These are phyloP conservation scores for Hyppa rectilinea DNA, from an alignment of 2,888 invertebrate species.

Conservation along the genomic window DNA sequence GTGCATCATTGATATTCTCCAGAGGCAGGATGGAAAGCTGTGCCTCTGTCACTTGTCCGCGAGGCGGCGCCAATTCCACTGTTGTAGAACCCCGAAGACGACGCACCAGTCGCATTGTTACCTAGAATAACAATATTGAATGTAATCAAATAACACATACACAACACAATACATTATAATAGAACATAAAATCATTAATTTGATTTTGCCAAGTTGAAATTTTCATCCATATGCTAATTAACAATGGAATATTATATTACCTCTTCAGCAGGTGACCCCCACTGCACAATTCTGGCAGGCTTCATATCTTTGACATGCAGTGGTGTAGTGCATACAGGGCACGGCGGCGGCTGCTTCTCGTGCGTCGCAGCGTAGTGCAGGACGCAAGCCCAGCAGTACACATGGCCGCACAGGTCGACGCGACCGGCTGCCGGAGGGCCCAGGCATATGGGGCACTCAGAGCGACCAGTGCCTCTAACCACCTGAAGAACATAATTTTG, in stretches of 20 bases:
- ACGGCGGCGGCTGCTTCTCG: constrained; percentile 94
- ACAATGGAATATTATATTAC: constrained; percentile 63
- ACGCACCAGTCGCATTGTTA: constrained; percentile 95
- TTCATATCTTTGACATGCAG: constrained; percentile 95
- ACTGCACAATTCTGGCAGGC: constrained; percentile 89
- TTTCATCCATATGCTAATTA: background rate
- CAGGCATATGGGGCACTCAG: constrained; percentile 97
- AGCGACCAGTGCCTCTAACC: constrained; percentile 82
- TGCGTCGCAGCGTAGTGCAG: constrained; percentile 97
- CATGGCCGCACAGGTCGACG: constrained; percentile 98
- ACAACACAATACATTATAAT: too few species aligned
- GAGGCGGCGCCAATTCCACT: constrained; percentile 92
- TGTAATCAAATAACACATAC: too few species aligned
- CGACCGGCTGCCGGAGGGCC: constrained; percentile 96
- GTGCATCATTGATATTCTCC: constrained; percentile 85
- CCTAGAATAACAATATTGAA: constrained; percentile 68
- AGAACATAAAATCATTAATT: too few species aligned
- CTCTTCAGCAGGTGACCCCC: constrained; percentile 83
- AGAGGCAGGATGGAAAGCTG: constrained; percentile 77
- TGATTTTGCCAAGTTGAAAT: background rate
- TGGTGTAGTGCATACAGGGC: constrained; percentile 97
- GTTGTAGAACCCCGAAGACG: constrained; percentile 93
- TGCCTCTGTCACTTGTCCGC: constrained; percentile 88
- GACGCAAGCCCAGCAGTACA: constrained; percentile 98
- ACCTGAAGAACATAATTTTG: constrained; percentile 70